Evolutionary conservation across 2,888 invertebrate species (phyloP).

Genomic region (Melipona bicolor): DNA sequence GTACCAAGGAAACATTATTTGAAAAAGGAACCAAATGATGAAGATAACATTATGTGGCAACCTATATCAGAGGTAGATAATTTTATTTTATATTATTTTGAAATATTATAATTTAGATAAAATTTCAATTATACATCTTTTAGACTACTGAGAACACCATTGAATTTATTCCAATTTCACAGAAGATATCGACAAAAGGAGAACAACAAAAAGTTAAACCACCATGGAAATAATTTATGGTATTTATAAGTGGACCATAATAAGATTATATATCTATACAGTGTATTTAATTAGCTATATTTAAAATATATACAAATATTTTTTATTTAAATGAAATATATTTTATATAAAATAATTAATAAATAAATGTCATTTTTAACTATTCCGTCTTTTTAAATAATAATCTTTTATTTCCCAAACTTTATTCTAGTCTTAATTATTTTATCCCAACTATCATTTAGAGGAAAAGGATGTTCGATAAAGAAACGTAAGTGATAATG

Average conservation of each 20-base stretch:
- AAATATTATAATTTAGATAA: background rate
- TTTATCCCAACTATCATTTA: slow-evolving; percentile 10
- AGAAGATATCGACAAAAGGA: slow-evolving; percentile 71
- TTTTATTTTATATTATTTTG: slow-evolving; percentile 5
- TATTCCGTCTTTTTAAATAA: background rate
- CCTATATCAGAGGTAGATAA: slow-evolving; percentile 72
- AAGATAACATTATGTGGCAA: slow-evolving; percentile 79
- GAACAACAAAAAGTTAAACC: slow-evolving; percentile 78
- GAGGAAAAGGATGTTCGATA: slow-evolving; percentile 79
- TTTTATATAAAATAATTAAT: slow-evolving; percentile 32
- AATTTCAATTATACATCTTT: background rate
- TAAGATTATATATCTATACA: slow-evolving; percentile 26
- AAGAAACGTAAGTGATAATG: slow-evolving; percentile 48
- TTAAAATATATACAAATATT: slow-evolving; percentile 43
- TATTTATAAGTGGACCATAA: slow-evolving; percentile 73
- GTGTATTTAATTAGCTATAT: slow-evolving; percentile 61
- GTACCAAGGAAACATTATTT: slow-evolving; percentile 79
- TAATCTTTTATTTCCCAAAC: background rate
- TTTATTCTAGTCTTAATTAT: slow-evolving; percentile 11
- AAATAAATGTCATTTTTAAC: slow-evolving; percentile 21
- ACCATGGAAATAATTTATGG: slow-evolving; percentile 82
- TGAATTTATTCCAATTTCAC: slow-evolving; percentile 77
- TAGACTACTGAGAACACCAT: slow-evolving; percentile 75
- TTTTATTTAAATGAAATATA: slow-evolving; percentile 45
- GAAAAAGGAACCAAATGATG: slow-evolving; percentile 78